Base-by-base conservation (phyloP, 2,113 vertebrate species). In the Phyllostomus discolor region DNA sequence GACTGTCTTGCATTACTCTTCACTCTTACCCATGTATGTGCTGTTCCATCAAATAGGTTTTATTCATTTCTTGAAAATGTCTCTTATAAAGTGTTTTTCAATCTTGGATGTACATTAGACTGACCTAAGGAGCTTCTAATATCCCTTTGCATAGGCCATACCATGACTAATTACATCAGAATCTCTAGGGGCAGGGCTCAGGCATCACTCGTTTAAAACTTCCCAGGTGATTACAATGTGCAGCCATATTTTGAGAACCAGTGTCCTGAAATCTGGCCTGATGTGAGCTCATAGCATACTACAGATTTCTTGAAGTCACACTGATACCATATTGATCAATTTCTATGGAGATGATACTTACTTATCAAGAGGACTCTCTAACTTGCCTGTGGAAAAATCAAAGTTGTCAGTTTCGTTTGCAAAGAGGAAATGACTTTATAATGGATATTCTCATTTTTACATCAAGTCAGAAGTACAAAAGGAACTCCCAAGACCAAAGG, bases 351-450 rank as follows among this genome's bases (percentile, higher is more conserved):
- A 22, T 95, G 88, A 66, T 38, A 90, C 94, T 96, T 92, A 91
- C 26, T 83, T 80, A 95, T 88, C 50, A 96, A 95, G 31, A 70
- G 17, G 5, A 94, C 22, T 82, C 38, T 67, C 5, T 95, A 81
- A 43, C 24, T 31, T 43, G 75, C 75, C 54, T 90, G 48, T 95
- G 66, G 46, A 81, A 89, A 95, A 95, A 94, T 90, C 83, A 94
- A 96, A 97, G 57, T 48, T 94, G 38, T 90, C 81, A 95, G 20
- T 80, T 95, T 96, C 93, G 35, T 79, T 95, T 90, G 41, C 38
- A 91, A 97, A 75, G 52, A 92, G 43, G 52, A 94, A 94, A 84
- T 91, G n/a, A 78, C 69, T 95, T 95, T 83, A 87, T 97, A 98
- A 95, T 95, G 94, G 91, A 93, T 85, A 92, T 78, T 89, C 50